Percentiles rank a stretch among this genome's conserved stretches.
Conservation (phyloP, 2,113 vertebrate genomes). For the Grammomys dolichurus region DNA sequence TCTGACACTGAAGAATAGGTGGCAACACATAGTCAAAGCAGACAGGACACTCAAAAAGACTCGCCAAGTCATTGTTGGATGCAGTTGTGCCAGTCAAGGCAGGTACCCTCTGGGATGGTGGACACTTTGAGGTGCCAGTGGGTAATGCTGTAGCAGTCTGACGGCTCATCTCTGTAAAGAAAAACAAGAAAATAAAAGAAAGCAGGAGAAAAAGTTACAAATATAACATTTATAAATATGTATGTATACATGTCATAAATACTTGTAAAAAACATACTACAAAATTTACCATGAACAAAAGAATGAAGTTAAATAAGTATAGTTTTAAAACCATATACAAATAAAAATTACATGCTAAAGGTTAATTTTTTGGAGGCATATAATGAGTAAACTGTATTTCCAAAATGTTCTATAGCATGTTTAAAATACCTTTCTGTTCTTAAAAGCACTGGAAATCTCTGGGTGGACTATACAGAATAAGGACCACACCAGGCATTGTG, state of each 20-base stretch:
- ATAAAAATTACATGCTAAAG: not conserved
- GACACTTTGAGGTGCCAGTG: conserved; percentile 99
- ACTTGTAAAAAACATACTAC: not conserved
- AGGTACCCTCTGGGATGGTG: conserved; percentile 97
- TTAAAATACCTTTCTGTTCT: not conserved
- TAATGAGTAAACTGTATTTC: not conserved
- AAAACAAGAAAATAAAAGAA: conserved; percentile 8
- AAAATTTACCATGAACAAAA: conserved; percentile 24
- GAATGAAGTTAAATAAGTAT: not conserved
- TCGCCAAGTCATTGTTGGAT: conserved; percentile 99
- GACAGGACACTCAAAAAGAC: conserved; percentile 98
- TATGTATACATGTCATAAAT: not conserved
- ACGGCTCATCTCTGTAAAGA: conserved; percentile 97
- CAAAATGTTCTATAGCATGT: not conserved
- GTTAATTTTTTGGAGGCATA: not conserved
- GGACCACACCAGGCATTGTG: not conserved
- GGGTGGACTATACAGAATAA: not conserved
- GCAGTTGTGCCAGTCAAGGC: conserved; percentile 98
- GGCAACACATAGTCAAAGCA: conserved; percentile 99
- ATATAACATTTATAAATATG: not conserved
- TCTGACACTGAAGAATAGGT: conserved; percentile 99
- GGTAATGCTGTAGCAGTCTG: conserved; percentile 99
- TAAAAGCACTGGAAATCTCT: not conserved
- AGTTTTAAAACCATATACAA: not conserved
- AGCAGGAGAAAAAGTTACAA: conserved; percentile 4